These are phyloP conservation scores for Tadarida brasiliensis DNA, from an alignment of 2,797 vertebrate species.

Conservation along the genomic window DNA sequence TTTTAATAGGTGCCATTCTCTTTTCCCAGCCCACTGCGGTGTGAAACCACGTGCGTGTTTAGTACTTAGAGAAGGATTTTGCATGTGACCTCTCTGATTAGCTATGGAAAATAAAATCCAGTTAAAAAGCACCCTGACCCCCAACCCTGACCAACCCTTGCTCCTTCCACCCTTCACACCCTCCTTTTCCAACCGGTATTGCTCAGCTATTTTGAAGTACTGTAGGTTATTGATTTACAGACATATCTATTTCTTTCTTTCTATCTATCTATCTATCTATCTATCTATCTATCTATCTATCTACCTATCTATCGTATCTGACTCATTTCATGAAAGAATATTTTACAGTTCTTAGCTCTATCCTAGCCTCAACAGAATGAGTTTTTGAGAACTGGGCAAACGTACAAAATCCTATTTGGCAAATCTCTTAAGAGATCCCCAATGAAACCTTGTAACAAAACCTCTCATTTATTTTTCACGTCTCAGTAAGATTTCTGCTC, in stretches of 20 bases:
- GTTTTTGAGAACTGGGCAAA: constrained; percentile 8
- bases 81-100: constrained; percentile 46
- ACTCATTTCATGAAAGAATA: background rate
- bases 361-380: constrained; percentile 7
- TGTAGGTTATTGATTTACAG: background rate
- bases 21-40: constrained; percentile 21
- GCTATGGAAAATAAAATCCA: constrained; percentile 13
- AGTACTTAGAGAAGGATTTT: background rate
- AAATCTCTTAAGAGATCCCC: background rate
- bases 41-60: background rate
- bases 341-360: background rate
- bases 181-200: background rate
- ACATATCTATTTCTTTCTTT: background rate
- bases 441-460: constrained; percentile 29
- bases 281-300: no score
- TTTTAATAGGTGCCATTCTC: background rate
- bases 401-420: background rate
- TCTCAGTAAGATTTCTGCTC: background rate
- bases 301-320: background rate
- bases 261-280: no score
- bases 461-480: background rate
- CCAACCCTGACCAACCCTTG: background rate
- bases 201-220: background rate
- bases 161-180: background rate
- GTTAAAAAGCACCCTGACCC: background rate